Evolutionary conservation across 2,888 invertebrate species (phyloP).

Genomic region (Parnassius orleans): DNA sequence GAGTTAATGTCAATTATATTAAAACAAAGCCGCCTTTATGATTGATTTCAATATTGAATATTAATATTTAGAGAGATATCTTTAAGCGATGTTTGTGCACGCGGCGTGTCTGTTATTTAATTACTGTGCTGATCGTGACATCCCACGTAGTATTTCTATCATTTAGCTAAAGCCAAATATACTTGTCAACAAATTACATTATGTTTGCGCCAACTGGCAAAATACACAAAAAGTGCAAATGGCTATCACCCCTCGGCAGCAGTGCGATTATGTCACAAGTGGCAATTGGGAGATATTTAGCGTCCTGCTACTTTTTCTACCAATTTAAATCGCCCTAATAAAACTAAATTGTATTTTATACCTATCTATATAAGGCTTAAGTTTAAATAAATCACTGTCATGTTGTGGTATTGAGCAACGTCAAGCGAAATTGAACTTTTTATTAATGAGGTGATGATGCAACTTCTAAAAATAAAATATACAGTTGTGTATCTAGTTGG

Average conservation of each 20-base stretch:
- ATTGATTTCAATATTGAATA: conserved; percentile 7
- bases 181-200: conserved; percentile 49
- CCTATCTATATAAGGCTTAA: conserved; percentile 6
- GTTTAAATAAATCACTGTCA: conserved; percentile 6
- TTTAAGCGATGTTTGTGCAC: background rate
- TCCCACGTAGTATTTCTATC: conserved; percentile 21
- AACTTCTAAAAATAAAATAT: conserved; percentile 3
- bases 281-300: conserved; percentile 55
- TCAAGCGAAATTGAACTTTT: conserved; percentile 13
- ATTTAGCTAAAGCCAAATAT: conserved; percentile 37
- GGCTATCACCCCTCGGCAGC: conserved; percentile 50
- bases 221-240: conserved; percentile 63
- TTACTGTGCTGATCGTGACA: conserved; percentile 9
- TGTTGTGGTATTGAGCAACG: background rate
- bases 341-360: conserved; percentile 15
- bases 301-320: conserved; percentile 41
- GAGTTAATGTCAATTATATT: background rate
- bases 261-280: conserved; percentile 59
- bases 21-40: conserved; percentile 4
- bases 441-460: background rate
- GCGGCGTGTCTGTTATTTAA: conserved; percentile 5
- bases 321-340: conserved; percentile 1
- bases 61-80: background rate
- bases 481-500: conserved; percentile 22
- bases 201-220: conserved; percentile 56